A percentile compares a stretch with the other conserved stretches of the same genome.
These are phyloP conservation scores for Timema cristinae DNA, from an alignment of 2,888 invertebrate genomes.

Conservation along the genomic window DNA sequence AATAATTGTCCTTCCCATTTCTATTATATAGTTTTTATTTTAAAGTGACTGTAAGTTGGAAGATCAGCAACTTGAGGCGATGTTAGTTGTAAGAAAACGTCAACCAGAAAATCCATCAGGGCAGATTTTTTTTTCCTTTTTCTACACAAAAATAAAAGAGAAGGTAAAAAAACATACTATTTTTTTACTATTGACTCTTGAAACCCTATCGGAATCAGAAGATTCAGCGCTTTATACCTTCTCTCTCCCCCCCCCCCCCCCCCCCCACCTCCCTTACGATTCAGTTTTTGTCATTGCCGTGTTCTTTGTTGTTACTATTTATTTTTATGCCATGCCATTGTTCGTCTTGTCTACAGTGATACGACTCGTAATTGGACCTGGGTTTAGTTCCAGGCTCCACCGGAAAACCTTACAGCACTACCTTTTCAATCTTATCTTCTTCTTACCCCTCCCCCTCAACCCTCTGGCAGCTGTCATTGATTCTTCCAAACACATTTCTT, in stretches of 20 bases:
- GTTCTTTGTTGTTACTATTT: constrained; percentile 1
- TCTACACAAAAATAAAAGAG: not conserved
- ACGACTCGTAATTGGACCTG: constrained; percentile 11
- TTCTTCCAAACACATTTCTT: too few relatives aligned
- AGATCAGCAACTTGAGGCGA: constrained; percentile 11
- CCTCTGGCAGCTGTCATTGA: too few relatives aligned
- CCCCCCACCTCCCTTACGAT: not conserved
- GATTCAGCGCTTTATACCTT: not conserved
- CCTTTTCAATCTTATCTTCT: constrained; percentile 6
- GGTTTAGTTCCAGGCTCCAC: not conserved
- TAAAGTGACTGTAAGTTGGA: too few relatives aligned
- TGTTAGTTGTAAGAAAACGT: constrained; percentile 15
- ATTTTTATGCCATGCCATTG: constrained; percentile 5
- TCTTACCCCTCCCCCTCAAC: not conserved
- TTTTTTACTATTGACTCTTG: not conserved
- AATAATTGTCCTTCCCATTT: too few relatives aligned
- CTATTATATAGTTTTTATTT: too few relatives aligned
- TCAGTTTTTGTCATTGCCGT: not conserved
- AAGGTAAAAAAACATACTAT: not conserved
- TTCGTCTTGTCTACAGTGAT: not conserved
- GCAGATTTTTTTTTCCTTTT: not conserved
- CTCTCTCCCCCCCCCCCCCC: not conserved
- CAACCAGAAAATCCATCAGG: constrained; percentile 14
- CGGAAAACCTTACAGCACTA: not conserved
- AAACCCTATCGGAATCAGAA: constrained; percentile 15